Percentiles rank a stretch among this genome's conserved stretches.
phyloP scores from a whole-genome alignment of 2,888 invertebrate species.

The Cantharis nigra region DNA sequence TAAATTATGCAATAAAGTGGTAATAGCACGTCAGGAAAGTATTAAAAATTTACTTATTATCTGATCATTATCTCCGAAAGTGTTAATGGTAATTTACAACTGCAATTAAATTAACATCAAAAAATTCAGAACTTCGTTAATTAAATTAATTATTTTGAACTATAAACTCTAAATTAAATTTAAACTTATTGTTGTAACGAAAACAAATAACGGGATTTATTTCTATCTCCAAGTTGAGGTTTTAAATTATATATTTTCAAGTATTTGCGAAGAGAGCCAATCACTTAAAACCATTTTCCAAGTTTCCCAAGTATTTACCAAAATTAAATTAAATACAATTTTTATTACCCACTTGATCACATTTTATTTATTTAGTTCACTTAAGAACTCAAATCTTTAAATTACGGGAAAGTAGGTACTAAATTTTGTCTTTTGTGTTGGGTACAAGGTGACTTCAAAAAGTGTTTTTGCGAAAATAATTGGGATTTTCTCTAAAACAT shows the following conservation, averaged over 20 bases:
- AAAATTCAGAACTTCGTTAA: neutral
- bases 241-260: neutral
- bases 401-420: neutral
- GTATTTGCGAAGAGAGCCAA: neutral
- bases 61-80: neutral
- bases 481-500: neutral
- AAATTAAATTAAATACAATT: neutral
- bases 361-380: neutral
- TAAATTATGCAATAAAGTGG: slow-evolving; percentile 4
- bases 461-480: neutral
- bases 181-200: neutral
- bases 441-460: neutral
- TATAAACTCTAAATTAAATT: neutral
- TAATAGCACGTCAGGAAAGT: neutral
- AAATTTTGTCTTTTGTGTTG: neutral
- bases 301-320: neutral
- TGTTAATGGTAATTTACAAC: neutral
- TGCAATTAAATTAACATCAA: neutral
- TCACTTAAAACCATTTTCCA: neutral
- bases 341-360: neutral
- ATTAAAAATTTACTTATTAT: neutral
- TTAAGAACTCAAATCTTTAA: neutral
- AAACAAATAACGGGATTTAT: neutral
- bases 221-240: neutral
- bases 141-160: neutral